Evolutionary conservation across 2,797 vertebrate species (phyloP).

Genomic region (Silurus aristotelis): DNA sequence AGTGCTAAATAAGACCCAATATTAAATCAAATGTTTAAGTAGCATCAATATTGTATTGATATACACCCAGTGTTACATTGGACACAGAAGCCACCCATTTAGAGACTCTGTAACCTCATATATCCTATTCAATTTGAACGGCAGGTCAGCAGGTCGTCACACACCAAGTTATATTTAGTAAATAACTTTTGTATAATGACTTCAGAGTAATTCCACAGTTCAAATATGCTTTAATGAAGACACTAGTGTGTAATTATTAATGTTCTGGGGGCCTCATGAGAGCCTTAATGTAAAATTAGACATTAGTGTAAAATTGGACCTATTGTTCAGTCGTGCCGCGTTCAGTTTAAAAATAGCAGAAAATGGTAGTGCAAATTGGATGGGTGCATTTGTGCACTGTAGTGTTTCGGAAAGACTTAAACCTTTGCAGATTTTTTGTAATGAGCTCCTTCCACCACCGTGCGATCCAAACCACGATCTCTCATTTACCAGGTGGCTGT

Average conservation of each 20-base stretch:
- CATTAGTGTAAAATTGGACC: neutral
- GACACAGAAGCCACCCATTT: neutral
- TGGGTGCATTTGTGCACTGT: neutral
- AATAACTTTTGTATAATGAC: neutral
- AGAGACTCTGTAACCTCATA: neutral
- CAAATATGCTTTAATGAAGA: neutral
- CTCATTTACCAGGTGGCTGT: slow-evolving; percentile 34
- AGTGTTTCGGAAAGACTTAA: slow-evolving; percentile 7
- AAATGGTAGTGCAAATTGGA: slow-evolving; percentile 16
- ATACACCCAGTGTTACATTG: no score
- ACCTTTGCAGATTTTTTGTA: slow-evolving; percentile 23
- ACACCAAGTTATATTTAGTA: neutral
- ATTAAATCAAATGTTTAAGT: neutral
- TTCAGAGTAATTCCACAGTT: neutral
- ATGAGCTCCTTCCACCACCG: slow-evolving; percentile 8
- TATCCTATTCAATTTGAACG: neutral
- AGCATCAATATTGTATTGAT: neutral
- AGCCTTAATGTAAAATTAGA: slow-evolving; percentile 7
- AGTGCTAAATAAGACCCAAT: neutral
- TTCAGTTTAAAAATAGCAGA: slow-evolving; percentile 1
- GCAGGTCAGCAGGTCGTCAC: neutral
- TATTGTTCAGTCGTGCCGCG: neutral
- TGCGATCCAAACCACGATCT: slow-evolving; percentile 21
- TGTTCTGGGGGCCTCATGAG: neutral
- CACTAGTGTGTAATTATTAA: slow-evolving; percentile 1